Conservation (phyloP, 2,888 invertebrate species). For the Pseudococcus viburni region DNA sequence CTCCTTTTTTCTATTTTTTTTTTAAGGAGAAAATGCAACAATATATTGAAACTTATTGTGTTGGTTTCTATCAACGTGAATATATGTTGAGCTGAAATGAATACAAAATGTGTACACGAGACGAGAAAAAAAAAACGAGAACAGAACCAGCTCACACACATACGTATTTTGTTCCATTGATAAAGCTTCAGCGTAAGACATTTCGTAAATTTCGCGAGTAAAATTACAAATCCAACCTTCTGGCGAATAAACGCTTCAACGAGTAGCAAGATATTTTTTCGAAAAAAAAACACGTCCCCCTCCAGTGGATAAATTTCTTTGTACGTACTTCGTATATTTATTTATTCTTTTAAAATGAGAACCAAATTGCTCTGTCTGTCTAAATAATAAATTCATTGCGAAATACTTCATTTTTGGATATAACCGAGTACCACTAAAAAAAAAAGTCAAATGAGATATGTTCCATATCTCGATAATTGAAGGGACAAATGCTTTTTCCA, state of each 20-base stretch:
- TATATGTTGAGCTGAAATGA: conserved; percentile 41
- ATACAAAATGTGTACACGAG: conserved; percentile 42
- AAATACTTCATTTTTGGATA: too few relatives aligned
- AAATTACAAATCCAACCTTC: conserved; percentile 55
- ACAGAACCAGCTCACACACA: neutral
- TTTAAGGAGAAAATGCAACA: conserved; percentile 1
- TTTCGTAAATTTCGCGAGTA: conserved; percentile 49
- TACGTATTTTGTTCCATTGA: conserved; percentile 30
- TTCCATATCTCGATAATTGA: too few relatives aligned
- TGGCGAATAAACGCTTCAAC: conserved; percentile 49
- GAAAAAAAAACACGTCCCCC: too few relatives aligned
- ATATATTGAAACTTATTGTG: conserved; percentile 38
- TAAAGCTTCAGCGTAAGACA: conserved; percentile 25
- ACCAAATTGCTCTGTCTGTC: neutral
- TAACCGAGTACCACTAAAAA: too few relatives aligned
- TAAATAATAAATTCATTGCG: too few relatives aligned
- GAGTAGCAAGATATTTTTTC: conserved; percentile 41
- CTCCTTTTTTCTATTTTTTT: neutral
- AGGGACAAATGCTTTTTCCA: too few relatives aligned
- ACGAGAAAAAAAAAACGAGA: neutral
- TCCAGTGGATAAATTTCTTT: neutral
- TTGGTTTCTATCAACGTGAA: conserved; percentile 21
- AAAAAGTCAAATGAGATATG: too few relatives aligned
- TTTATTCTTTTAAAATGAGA: neutral
- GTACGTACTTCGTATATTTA: neutral